Base-by-base conservation (phyloP, 2,888 invertebrate genomes). In the Platycheirus albimanus region DNA sequence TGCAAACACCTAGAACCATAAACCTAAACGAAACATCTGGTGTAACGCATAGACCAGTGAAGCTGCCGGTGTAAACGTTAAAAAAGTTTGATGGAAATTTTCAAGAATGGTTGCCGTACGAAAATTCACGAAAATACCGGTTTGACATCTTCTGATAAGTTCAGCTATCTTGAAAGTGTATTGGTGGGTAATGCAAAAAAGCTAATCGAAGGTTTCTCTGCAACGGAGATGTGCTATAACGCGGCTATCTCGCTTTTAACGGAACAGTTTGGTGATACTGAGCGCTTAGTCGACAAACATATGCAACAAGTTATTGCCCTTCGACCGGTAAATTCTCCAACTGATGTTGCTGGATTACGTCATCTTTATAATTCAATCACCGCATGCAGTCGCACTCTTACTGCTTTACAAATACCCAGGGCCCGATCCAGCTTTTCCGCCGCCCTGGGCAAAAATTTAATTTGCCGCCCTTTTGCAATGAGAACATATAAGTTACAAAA, bases 381-480 rank as follows among this genome's bases (percentile, higher is more conserved):
- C 45, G 19, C 70, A 24, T 61, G 45, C 52, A 52, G 45, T 24
- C 43, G 61, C 17, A 24, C 77, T 19, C 70, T n/a, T 56, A 36
- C 64, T 2, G 63, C 70, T 19, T 56, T 71, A 38, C n/a, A n/a
- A n/a, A n/a, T n/a, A n/a, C n/a, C n/a, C n/a, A n/a, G n/a, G n/a
- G n/a, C n/a, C n/a, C n/a, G n/a, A n/a, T n/a, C n/a, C n/a, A n/a
- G n/a, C n/a, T n/a, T n/a, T n/a, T n/a, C n/a, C n/a, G n/a, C n/a
- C n/a, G n/a, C n/a, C n/a, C n/a, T n/a, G n/a, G n/a, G n/a, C n/a
- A n/a, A n/a, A n/a, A n/a, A n/a, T n/a, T n/a, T n/a, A n/a, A n/a
- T n/a, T n/a, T n/a, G n/a, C n/a, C n/a, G n/a, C n/a, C n/a, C n/a
- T n/a, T n/a, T n/a, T n/a, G n/a, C n/a, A n/a, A n/a, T n/a, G n/a